Evolutionary conservation across 2,888 invertebrate species (phyloP), one percentile per base, ranked within the genome.

Genomic region (Glaucopsyche alexis): DNA sequence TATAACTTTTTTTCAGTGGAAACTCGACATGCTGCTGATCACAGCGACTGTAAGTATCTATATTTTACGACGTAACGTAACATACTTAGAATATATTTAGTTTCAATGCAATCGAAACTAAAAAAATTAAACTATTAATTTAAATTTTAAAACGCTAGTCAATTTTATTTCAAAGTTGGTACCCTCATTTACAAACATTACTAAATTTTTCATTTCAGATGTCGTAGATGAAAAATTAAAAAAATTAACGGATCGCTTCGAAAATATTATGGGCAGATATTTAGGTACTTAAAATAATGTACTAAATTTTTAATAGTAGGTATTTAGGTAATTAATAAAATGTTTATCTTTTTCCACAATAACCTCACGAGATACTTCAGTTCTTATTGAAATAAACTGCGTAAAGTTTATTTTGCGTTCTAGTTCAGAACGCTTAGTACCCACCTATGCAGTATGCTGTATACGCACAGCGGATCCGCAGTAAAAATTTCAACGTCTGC

Each of bases 1-100:
- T 11, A 55, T 55, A 16, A 7, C 38, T 8, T 49, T 6, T 50
- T 49, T 64, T 16, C 79, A 87, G 87, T 87, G 76, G 82, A 84
- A 79, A 75, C 74, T 13, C 82, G 85, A 55, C 29, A 81, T 49
- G 66, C 42, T 11, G 42, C 40, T 66, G 66, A 66, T 42, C n/a
- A 66, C 42, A 42, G 40, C 14, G 66, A 66, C 14, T 60, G 60
- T 60, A 60, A 60, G 60, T 29, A 6, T 0, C 13, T 29, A 11
- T 5, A 19, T 19, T 55, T 19, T 19, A 9, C n/a, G n/a, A 11
- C 38, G n/a, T 5, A 81, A 45, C 29, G 29, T 38, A 71, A 19
- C n/a, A n/a, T n/a, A n/a, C n/a, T 70, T 80, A 5, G 79, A 50
- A 42, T 42, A 29, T 42, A 3, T 42, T 42, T 42, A 42, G 4